These are phyloP conservation scores for Drosophila limbata DNA, from an alignment of 2,888 invertebrate genomes.

Conservation along the genomic window DNA sequence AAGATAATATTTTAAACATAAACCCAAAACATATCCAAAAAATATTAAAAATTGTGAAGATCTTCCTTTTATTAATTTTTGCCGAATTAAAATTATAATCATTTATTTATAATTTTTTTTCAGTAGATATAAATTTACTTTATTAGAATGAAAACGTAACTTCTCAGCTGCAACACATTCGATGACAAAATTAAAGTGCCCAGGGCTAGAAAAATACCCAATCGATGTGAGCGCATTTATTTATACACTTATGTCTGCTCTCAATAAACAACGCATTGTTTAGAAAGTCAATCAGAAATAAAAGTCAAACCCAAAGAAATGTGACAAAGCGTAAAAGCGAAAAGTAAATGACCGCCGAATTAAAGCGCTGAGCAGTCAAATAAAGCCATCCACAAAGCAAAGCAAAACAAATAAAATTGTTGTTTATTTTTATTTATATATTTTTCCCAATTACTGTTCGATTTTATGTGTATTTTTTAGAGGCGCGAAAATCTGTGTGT, in stretches of 20 bases:
- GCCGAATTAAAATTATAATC: background rate
- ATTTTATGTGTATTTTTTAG: conserved; percentile 35
- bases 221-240: conserved; percentile 37
- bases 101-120: no score
- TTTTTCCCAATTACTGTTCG: conserved; percentile 27
- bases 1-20: background rate
- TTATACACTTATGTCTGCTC: conserved; percentile 14
- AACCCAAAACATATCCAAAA: no score
- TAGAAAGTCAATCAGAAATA: conserved; percentile 68
- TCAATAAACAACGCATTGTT: conserved; percentile 43
- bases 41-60: background rate
- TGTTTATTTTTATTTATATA: conserved; percentile 20
- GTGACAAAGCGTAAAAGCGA: conserved; percentile 52
- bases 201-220: conserved; percentile 3
- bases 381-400: conserved; percentile 19
- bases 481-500: conserved; percentile 47
- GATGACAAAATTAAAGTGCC: background rate
- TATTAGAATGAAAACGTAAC: no score
- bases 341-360: conserved; percentile 69
- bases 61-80: background rate
- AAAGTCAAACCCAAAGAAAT: conserved; percentile 47
- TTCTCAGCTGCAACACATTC: background rate
- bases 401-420: conserved; percentile 27
- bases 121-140: no score
- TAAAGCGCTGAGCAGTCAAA: conserved; percentile 16